These are phyloP conservation scores for Falco naumanni DNA, from an alignment of 2,797 vertebrate species.

Conservation along the genomic window DNA sequence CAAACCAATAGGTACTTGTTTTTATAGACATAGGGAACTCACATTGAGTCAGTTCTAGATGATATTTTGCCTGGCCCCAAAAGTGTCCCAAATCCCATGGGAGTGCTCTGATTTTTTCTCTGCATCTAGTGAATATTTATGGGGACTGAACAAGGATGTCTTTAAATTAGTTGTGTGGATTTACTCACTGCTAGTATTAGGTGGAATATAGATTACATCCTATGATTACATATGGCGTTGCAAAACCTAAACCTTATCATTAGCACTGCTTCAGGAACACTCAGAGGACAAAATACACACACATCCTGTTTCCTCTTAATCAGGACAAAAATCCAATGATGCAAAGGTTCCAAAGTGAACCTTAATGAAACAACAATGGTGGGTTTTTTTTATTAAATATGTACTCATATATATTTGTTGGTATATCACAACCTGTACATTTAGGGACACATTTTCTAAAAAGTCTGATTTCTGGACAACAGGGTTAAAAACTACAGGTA, in stretches of 20 bases:
- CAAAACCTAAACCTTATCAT: neutral
- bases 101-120: neutral
- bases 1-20: neutral
- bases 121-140: neutral
- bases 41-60: neutral
- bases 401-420: neutral
- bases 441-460: neutral
- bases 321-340: neutral
- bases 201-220: neutral
- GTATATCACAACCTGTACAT: neutral
- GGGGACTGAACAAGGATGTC: neutral
- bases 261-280: neutral
- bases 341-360: neutral
- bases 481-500: neutral
- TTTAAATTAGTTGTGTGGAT: neutral
- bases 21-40: neutral
- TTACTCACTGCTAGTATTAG: slow-evolving; percentile 9
- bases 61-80: neutral
- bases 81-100: neutral
- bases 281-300: neutral
- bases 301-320: neutral
- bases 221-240: neutral
- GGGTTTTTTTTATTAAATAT: accelerated
- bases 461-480: neutral
- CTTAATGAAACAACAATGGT: neutral